These are phyloP conservation scores for Apocheima hispidaria DNA, from an alignment of 2,888 invertebrate genomes.

Conservation along the genomic window DNA sequence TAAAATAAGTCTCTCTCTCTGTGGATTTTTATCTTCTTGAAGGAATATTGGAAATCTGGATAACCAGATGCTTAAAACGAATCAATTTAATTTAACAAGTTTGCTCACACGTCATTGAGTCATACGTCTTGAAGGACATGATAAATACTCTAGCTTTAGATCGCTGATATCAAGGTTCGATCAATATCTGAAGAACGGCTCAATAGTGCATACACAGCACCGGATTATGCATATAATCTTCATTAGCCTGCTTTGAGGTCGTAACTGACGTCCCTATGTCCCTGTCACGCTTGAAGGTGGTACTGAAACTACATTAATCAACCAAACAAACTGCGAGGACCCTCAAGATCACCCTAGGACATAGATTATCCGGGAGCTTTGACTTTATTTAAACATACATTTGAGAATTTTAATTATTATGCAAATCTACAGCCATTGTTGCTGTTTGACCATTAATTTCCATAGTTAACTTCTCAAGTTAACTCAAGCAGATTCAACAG, in stretches of 20 bases:
- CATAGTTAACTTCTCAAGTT: background rate
- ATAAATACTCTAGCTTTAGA: background rate
- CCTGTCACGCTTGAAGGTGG: background rate
- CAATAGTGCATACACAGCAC: constrained; percentile 25
- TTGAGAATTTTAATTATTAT: constrained; percentile 4
- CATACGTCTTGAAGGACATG: background rate
- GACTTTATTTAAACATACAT: background rate
- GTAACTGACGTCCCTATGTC: constrained; percentile 15
- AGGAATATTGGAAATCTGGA: background rate
- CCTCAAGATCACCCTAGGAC: constrained; percentile 4
- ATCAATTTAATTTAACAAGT: background rate
- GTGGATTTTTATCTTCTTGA: background rate
- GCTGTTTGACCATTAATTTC: background rate
- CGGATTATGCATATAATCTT: constrained; percentile 12
- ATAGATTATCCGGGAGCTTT: constrained; percentile 7
- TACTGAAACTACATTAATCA: constrained; percentile 10
- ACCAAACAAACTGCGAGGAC: background rate
- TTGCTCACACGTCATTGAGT: background rate
- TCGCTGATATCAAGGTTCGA: constrained; percentile 10
- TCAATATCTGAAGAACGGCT: constrained; percentile 7
- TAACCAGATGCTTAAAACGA: background rate
- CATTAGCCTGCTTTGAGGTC: constrained; percentile 12
- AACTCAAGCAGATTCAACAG: background rate
- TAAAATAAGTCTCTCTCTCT: background rate
- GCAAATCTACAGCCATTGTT: background rate